These are phyloP conservation scores for Fratercula arctica DNA, from an alignment of 2,797 vertebrate genomes.

Conservation along the genomic window DNA sequence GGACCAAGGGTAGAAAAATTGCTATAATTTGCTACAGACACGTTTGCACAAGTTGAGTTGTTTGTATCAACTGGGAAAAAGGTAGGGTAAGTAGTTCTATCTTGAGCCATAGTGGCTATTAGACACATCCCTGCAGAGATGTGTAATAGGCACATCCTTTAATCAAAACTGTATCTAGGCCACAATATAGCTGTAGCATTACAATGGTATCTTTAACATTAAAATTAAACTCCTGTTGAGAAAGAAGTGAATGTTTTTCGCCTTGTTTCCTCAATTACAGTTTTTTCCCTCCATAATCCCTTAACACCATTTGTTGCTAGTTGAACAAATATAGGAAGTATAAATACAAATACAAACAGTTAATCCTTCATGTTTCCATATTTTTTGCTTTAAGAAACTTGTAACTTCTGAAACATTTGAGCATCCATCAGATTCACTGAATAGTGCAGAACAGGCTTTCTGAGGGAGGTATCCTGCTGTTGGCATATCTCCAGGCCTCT, in stretches of 20 bases:
- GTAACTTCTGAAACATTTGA: background rate
- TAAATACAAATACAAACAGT: background rate
- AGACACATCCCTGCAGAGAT: background rate
- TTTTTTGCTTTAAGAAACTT: background rate
- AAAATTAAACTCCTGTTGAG: background rate
- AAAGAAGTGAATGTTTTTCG: background rate
- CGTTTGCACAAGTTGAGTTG: background rate
- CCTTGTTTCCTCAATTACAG: background rate
- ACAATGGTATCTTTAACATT: background rate
- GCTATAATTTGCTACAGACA: background rate
- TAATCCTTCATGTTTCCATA: background rate
- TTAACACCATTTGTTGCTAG: background rate
- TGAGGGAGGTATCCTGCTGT: background rate
- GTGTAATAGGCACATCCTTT: background rate
- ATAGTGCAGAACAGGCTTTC: background rate
- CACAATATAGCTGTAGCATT: background rate
- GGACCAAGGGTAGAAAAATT: background rate
- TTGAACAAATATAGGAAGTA: background rate
- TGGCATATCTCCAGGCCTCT: conserved; percentile 45
- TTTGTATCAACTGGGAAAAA: background rate
- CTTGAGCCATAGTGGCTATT: background rate
- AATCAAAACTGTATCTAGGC: background rate
- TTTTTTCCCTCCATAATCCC: background rate
- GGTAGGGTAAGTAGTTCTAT: background rate
- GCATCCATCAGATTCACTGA: background rate